Conservation (phyloP, 2,797 vertebrate genomes). For the Aselliscus stoliczkanus region DNA sequence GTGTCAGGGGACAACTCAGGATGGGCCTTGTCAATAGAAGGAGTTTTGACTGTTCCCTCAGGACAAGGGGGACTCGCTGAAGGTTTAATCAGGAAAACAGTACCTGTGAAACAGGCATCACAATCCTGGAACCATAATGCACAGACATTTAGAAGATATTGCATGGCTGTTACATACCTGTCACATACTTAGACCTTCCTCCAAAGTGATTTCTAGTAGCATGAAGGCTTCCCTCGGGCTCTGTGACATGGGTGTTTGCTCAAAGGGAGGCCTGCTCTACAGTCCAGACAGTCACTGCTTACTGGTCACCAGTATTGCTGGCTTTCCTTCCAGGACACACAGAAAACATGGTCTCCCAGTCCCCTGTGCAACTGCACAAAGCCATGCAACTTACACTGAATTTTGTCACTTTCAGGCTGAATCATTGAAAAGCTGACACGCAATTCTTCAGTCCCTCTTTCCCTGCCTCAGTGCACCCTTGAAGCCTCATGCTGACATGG, state of each 20-base stretch:
- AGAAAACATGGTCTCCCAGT: background rate
- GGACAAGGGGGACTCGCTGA: background rate
- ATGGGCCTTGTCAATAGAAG: background rate
- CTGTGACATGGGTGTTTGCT: background rate
- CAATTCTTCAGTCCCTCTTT: background rate
- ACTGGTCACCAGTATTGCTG: background rate
- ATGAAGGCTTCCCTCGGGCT: background rate
- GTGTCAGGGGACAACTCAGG: background rate
- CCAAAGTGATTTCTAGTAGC: background rate
- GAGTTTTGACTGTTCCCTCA: background rate
- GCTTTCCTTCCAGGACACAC: background rate
- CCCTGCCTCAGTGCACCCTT: background rate
- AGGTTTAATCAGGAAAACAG: background rate
- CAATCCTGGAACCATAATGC: accelerated
- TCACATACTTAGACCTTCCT: background rate
- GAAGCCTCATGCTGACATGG: background rate
- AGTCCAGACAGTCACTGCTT: accelerated
- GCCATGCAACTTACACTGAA: no score
- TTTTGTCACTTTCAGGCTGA: background rate
- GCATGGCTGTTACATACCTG: accelerated
- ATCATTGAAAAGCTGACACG: background rate
- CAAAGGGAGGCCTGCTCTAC: background rate
- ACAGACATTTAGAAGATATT: background rate
- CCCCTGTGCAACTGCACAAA: background rate
- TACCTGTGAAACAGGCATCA: background rate